Evolutionary conservation across 2,888 invertebrate genomes (phyloP).

Genomic region (Protonemura montana): DNA sequence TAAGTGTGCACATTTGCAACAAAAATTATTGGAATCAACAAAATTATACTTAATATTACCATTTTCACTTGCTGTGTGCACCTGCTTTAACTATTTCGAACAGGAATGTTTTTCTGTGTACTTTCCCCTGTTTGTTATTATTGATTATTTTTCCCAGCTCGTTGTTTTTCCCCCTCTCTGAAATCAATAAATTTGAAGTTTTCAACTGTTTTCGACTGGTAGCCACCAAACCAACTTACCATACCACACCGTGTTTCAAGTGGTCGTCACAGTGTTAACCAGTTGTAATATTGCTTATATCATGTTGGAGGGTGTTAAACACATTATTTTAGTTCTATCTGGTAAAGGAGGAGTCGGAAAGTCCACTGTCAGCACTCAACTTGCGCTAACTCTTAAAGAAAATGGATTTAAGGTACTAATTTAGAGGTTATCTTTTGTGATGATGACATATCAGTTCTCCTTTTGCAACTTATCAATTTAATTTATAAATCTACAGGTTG

Average conservation of each 20-base stretch:
- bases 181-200: background rate
- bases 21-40: background rate
- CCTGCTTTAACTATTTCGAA: background rate
- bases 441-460: background rate
- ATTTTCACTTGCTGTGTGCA: background rate
- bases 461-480: background rate
- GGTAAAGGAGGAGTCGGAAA: constrained; percentile 99
- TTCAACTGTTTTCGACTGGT: too few relatives aligned
- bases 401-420: constrained; percentile 77
- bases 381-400: constrained; percentile 85
- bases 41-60: constrained; percentile 4
- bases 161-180: background rate
- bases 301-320: constrained; percentile 83
- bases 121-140: constrained; percentile 7
- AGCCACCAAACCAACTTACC: too few relatives aligned
- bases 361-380: constrained; percentile 93
- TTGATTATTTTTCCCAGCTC: background rate
- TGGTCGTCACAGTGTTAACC: background rate
- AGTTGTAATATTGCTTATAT: background rate
- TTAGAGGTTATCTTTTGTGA: background rate
- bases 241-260: too few relatives aligned
- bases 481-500: constrained; percentile 77
- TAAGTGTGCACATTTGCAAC: background rate
- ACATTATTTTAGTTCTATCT: constrained; percentile 90
- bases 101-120: background rate